Evolutionary conservation across 2,888 invertebrate species (phyloP).

Genomic region (Autographa gamma): DNA sequence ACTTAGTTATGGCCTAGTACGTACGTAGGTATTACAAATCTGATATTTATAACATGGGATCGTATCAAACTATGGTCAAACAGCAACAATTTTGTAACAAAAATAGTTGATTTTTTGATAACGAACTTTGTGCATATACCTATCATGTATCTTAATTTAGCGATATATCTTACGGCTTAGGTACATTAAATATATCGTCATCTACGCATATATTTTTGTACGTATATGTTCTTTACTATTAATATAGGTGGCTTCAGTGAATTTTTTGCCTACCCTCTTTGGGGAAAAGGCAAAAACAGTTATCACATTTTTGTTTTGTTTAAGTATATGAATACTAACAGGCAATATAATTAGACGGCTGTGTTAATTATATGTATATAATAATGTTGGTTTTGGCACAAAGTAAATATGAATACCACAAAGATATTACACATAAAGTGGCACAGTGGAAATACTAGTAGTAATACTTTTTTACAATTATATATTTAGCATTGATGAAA

Average conservation of each 20-base stretch:
- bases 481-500: too few species aligned
- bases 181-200: neutral
- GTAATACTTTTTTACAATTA: too few species aligned
- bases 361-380: too few species aligned
- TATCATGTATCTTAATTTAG: constrained; percentile 35
- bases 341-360: neutral
- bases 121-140: constrained; percentile 43
- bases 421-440: too few species aligned
- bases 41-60: constrained; percentile 50
- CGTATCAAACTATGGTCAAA: constrained; percentile 43
- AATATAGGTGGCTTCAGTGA: neutral
- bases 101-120: constrained; percentile 51
- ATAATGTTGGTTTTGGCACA: too few species aligned
- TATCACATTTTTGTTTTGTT: neutral
- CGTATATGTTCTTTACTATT: neutral
- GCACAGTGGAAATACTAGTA: too few species aligned
- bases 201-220: neutral
- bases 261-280: neutral
- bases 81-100: constrained; percentile 53
- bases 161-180: neutral
- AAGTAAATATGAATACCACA: too few species aligned
- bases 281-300: neutral
- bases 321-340: neutral
- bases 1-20: constrained; percentile 18
- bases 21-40: constrained; percentile 35